A percentile compares a stretch with the other conserved stretches of the same genome.
phyloP scores from a whole-genome alignment of 2,797 vertebrate genomes.

The Malurus splendens region DNA sequence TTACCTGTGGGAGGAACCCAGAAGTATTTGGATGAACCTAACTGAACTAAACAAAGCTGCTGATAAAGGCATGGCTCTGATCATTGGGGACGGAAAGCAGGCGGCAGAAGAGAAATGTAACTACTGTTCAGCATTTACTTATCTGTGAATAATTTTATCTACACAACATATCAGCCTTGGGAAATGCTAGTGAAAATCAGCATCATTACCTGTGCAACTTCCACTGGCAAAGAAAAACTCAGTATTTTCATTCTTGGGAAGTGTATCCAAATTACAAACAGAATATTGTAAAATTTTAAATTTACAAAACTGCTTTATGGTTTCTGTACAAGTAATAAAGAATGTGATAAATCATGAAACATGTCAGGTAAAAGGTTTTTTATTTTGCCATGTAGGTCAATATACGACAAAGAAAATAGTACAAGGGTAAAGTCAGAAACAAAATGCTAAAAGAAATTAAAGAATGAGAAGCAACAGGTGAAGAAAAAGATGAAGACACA shows the following conservation, averaged over 20 bases:
- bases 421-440: not conserved
- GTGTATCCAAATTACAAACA: not conserved
- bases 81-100: not conserved
- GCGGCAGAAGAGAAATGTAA: not conserved
- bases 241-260: not conserved
- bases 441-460: not conserved
- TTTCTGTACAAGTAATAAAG: not conserved
- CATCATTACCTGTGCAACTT: accelerated
- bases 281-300: not conserved
- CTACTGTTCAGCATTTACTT: not conserved
- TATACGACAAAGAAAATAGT: not conserved
- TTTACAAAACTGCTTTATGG: not conserved
- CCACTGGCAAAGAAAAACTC: not conserved
- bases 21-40: not conserved
- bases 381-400: not conserved
- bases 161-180: not conserved
- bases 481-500: not conserved
- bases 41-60: not conserved
- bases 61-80: not conserved
- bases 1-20: not conserved
- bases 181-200: not conserved
- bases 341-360: not conserved
- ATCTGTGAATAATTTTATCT: not conserved
- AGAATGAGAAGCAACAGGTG: not conserved
- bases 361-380: not conserved